Percentiles rank a stretch among this genome's conserved stretches.
phyloP scores from a whole-genome alignment of 2,888 invertebrate species.

The Chirona hameri region DNA sequence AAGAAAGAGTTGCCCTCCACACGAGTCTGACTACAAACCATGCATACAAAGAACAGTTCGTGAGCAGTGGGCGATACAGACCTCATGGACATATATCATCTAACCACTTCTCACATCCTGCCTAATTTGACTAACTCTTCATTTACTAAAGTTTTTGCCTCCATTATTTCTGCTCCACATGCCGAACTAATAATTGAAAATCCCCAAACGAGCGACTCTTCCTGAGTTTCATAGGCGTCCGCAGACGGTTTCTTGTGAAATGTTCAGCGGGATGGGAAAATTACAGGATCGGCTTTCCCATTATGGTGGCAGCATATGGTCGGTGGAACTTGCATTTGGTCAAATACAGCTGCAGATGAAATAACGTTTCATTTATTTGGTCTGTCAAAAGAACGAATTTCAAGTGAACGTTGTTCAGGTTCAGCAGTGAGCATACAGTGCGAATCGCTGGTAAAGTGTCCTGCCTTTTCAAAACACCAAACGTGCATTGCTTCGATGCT shows the following conservation, averaged over 20 bases:
- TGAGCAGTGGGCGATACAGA: neutral
- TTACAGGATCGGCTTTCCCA: neutral
- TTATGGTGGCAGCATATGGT: neutral
- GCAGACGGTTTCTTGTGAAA: neutral
- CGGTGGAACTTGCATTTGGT: neutral
- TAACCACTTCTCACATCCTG: neutral
- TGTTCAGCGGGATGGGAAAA: neutral
- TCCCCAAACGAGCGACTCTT: neutral
- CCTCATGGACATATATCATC: neutral
- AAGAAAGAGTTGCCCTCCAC: neutral
- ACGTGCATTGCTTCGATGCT: no score
- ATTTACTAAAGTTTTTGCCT: neutral
- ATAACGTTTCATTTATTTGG: no score
- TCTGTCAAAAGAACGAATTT: no score
- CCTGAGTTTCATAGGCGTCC: neutral
- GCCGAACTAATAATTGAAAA: conserved; percentile 9
- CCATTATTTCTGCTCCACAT: conserved; percentile 11
- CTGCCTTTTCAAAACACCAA: no score
- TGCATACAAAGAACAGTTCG: neutral
- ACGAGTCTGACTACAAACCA: neutral
- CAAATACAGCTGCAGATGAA: no score
- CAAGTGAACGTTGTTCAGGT: no score
- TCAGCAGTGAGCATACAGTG: no score
- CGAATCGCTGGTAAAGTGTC: no score
- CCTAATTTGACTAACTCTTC: conserved; percentile 24